Evolutionary conservation across 2,888 invertebrate species (phyloP).

Genomic region (Xestia rhomboidea): DNA sequence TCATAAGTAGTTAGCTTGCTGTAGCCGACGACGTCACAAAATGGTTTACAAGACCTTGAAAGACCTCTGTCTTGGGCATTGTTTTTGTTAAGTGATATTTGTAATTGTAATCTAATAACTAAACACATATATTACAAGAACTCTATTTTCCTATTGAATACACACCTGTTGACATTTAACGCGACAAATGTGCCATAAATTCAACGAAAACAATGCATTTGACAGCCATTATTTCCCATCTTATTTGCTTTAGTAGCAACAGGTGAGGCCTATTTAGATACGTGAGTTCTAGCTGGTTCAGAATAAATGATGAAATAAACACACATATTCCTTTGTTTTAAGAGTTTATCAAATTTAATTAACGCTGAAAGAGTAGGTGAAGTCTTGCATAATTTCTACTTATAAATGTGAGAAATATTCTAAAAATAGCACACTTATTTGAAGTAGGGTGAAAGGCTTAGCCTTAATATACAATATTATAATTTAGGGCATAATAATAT

Average conservation of each 20-base stretch:
- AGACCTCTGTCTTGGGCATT: slow-evolving; percentile 8
- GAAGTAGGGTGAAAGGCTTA: neutral
- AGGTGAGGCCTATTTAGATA: slow-evolving; percentile 28
- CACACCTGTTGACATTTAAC: slow-evolving; percentile 45
- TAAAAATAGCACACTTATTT: slow-evolving; percentile 26
- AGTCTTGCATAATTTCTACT: slow-evolving; percentile 3
- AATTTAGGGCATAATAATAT: slow-evolving; percentile 22
- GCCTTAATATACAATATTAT: slow-evolving; percentile 21
- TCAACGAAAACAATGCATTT: slow-evolving; percentile 36
- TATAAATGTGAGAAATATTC: slow-evolving; percentile 19
- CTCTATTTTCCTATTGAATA: slow-evolving; percentile 19
- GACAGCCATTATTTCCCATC: slow-evolving; percentile 21
- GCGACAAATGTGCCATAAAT: slow-evolving; percentile 43
- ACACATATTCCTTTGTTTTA: neutral
- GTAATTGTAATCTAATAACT: slow-evolving; percentile 19
- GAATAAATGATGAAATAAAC: slow-evolving; percentile 5
- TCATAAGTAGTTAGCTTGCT: neutral
- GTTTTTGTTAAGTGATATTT: slow-evolving; percentile 10
- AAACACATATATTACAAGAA: slow-evolving; percentile 31
- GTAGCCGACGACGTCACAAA: slow-evolving; percentile 20
- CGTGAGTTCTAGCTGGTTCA: neutral
- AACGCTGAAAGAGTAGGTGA: neutral
- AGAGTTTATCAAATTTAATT: neutral
- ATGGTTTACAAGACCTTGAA: neutral
- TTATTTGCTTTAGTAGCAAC: slow-evolving; percentile 36